phyloP scores from a whole-genome alignment of 2,888 invertebrate species.

The Drosophila atroscutellata region DNA sequence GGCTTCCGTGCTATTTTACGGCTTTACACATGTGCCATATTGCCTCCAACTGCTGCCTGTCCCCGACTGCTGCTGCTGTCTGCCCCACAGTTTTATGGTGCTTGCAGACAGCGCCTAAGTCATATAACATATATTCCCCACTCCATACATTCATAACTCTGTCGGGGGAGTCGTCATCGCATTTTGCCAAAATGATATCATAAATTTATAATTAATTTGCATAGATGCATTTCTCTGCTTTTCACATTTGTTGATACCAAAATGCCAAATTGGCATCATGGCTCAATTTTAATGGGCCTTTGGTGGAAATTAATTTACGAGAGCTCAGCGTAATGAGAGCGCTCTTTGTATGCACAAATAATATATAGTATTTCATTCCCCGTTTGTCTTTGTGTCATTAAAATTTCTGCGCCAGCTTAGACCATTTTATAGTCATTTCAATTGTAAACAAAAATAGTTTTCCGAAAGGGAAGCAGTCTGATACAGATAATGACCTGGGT shows the following conservation, averaged over 20 bases:
- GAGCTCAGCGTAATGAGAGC: slow-evolving; percentile 53
- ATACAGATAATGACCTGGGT: background rate
- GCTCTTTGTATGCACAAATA: slow-evolving; percentile 10
- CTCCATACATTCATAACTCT: slow-evolving; percentile 9
- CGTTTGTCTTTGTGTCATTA: slow-evolving; percentile 51
- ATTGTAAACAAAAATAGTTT: slow-evolving; percentile 44
- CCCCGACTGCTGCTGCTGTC: background rate
- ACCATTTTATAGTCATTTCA: slow-evolving; percentile 47
- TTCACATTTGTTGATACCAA: slow-evolving; percentile 36
- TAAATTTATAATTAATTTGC: slow-evolving; percentile 80
- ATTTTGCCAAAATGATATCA: slow-evolving; percentile 64
- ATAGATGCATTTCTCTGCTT: slow-evolving; percentile 52
- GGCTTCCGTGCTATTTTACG: slow-evolving; percentile 66
- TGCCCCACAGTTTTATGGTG: slow-evolving; percentile 57
- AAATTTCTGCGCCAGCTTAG: slow-evolving; percentile 43
- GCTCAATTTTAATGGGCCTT: slow-evolving; percentile 70
- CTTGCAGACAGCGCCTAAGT: slow-evolving; percentile 61
- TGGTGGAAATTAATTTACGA: slow-evolving; percentile 57
- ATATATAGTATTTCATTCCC: slow-evolving; percentile 12
- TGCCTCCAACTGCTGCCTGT: slow-evolving; percentile 2
- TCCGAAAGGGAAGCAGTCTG: background rate
- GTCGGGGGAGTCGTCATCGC: slow-evolving; percentile 31
- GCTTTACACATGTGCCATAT: slow-evolving; percentile 72
- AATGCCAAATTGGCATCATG: slow-evolving; percentile 73
- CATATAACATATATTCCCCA: slow-evolving; percentile 25